Base-by-base conservation (phyloP, 2,888 invertebrate species). In the Aphidius colemani region DNA sequence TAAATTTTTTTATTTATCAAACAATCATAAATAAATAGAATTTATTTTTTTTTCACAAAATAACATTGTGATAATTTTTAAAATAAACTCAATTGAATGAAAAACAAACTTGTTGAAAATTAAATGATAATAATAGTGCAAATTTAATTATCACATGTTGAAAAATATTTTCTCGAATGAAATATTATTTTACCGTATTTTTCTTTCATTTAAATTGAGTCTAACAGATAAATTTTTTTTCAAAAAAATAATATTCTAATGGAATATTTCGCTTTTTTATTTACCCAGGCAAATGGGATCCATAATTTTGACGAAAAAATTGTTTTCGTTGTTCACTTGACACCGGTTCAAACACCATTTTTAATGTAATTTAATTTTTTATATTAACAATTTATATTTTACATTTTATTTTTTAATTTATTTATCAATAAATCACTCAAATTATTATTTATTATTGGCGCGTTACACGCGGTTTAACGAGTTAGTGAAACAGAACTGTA, bases 211-310 rank as follows among this genome's bases (percentile, higher is more conserved):
- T 8, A 9, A 58, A 45, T n/a, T n/a, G 45, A 18, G 3, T 45
- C 4, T 18, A 43, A 6, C n/a, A 46, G 18, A 30, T 6, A 44
- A 7, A 5, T 45, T 57, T n/a, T 43, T 39, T 53, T 41, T 45
- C 5, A 18, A 45, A 53, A 43, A 10, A 13, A 48, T 43, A 40
- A 56, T 18, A 30, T n/a, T 43, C 18, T 40, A 59, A 39, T 53
- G 18, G 59, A 59, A 63, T 41, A 53, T 13, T 50, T 62, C 30
- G 55, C 64, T 11, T 53, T 45, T 11, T 39, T 56, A 51, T 53
- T 86, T 82, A 89, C 89, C 89, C 89, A 7, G 89, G 89, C 72
- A 89, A 87, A 76, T 88, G 88, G 64, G 86, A 86, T 74, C 85
- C 86, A 78, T 86, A 86, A 55, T 85, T 85, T 75, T 87, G 87